Percentiles rank a stretch among this genome's conserved stretches.
Evolutionary conservation across 2,888 invertebrate genomes (phyloP).

Genomic region (Pristionchus exspectatus): DNA sequence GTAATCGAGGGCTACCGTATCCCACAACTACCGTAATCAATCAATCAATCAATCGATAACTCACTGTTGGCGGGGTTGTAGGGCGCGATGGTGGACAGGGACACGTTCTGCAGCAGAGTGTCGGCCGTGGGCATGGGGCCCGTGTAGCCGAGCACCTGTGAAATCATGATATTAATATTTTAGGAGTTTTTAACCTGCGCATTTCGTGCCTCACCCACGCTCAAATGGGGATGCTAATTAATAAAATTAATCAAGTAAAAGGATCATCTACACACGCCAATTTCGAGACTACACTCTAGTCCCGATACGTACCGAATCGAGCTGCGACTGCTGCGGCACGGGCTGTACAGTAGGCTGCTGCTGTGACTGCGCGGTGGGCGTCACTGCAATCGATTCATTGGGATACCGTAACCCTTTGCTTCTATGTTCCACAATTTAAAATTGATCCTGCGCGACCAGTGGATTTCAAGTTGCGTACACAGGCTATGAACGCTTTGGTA

Average conservation of each 20-base stretch:
- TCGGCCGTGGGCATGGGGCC: slow-evolving; percentile 37
- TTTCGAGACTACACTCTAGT: too few relatives aligned
- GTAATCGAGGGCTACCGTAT: background rate
- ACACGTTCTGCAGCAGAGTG: slow-evolving; percentile 54
- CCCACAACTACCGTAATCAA: background rate
- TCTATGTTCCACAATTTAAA: background rate
- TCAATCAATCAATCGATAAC: background rate
- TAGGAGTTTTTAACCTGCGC: too few relatives aligned
- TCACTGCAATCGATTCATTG: background rate
- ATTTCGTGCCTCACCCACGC: too few relatives aligned
- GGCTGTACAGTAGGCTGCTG: background rate
- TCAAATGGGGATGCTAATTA: too few relatives aligned
- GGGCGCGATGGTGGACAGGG: slow-evolving; percentile 49
- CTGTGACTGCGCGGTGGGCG: background rate
- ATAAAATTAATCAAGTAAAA: too few relatives aligned
- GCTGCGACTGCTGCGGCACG: background rate
- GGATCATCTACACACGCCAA: too few relatives aligned
- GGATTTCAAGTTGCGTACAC: too few relatives aligned
- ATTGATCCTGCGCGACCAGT: background rate
- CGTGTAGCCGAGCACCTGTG: slow-evolving; percentile 12
- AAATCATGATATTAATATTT: background rate
- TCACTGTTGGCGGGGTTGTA: slow-evolving; percentile 51
- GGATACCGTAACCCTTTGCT: too few relatives aligned
- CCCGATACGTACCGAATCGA: background rate
- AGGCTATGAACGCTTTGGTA: too few relatives aligned